These are phyloP conservation scores for Hirtodrosophila histrioides DNA, from an alignment of 2,888 invertebrate genomes.

Conservation along the genomic window DNA sequence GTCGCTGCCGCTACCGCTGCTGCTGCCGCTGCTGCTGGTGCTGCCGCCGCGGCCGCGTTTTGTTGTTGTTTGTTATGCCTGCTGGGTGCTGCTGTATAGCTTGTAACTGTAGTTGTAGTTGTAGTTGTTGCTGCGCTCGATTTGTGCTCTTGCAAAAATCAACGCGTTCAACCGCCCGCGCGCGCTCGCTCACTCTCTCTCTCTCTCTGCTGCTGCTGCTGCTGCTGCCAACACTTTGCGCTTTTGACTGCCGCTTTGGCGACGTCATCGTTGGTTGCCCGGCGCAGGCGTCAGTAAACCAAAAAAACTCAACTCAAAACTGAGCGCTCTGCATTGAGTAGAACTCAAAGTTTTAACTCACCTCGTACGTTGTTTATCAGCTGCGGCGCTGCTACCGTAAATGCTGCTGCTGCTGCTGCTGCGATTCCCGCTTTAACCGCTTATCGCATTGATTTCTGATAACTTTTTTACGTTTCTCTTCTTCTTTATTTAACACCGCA, in stretches of 20 bases:
- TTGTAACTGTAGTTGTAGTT: constrained; percentile 19
- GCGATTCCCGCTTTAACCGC: constrained; percentile 51
- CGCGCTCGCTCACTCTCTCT: constrained; percentile 6
- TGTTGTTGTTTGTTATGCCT: constrained; percentile 31
- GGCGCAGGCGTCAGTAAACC: constrained; percentile 41
- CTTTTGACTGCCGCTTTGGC: constrained; percentile 57
- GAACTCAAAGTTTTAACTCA: constrained; percentile 56
- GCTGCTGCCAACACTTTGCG: constrained; percentile 43
- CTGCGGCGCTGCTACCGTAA: constrained; percentile 49
- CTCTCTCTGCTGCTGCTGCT: constrained; percentile 5
- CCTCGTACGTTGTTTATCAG: constrained; percentile 60
- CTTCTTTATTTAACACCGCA: constrained; percentile 27
- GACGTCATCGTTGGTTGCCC: constrained; percentile 41
- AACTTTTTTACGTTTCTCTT: constrained; percentile 54
- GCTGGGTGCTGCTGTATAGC: constrained; percentile 13
- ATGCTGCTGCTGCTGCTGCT: constrained; percentile 26
- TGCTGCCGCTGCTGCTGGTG: constrained; percentile 15
- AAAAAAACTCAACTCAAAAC: constrained; percentile 17
- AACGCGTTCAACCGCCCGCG: constrained; percentile 5
- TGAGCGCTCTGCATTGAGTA: constrained; percentile 30
- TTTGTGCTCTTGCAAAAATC: constrained; percentile 41
- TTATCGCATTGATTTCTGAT: constrained; percentile 74
- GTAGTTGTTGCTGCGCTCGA: constrained; percentile 36
- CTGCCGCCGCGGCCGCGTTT: constrained; percentile 5
- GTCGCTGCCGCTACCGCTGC: constrained; percentile 19